Conservation (phyloP, 2,888 invertebrate species). For the Embidobia sp. region DNA sequence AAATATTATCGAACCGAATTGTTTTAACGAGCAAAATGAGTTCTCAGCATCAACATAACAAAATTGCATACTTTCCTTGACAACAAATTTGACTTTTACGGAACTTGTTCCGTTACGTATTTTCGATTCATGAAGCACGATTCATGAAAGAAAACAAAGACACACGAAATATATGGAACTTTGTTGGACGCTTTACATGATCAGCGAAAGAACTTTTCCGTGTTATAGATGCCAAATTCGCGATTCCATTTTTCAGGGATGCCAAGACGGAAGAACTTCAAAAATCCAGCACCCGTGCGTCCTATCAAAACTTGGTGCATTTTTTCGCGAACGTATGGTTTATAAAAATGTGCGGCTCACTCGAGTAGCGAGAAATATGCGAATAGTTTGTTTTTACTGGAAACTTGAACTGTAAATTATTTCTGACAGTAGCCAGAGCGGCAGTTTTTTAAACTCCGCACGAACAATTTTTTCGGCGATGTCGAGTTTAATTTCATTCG, state of each 20-base stretch:
- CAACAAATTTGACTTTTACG: neutral
- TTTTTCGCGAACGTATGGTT: constrained; percentile 21
- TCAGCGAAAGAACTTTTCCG: constrained; percentile 47
- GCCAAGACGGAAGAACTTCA: constrained; percentile 5
- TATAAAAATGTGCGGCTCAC: constrained; percentile 21
- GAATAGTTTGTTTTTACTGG: constrained; percentile 22
- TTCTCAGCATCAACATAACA: too few relatives aligned
- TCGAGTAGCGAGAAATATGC: constrained; percentile 14
- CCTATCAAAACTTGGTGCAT: constrained; percentile 26
- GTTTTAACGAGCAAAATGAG: too few relatives aligned
- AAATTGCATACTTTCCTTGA: too few relatives aligned
- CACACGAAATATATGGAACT: constrained; percentile 29
- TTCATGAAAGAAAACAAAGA: constrained; percentile 54
- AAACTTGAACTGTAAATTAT: constrained; percentile 32
- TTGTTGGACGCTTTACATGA: constrained; percentile 32
- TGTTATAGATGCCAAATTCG: constrained; percentile 41
- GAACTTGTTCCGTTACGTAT: constrained; percentile 12
- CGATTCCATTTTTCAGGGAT: constrained; percentile 39
- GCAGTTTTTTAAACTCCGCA: too few relatives aligned
- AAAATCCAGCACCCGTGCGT: constrained; percentile 2
- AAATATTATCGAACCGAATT: too few relatives aligned
- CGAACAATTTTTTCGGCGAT: too few relatives aligned
- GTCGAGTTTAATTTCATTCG: too few relatives aligned
- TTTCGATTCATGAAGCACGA: constrained; percentile 43
- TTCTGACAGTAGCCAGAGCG: neutral